Evolutionary conservation across 2,797 vertebrate species (phyloP).

Genomic region (Acridotheres tristis): DNA sequence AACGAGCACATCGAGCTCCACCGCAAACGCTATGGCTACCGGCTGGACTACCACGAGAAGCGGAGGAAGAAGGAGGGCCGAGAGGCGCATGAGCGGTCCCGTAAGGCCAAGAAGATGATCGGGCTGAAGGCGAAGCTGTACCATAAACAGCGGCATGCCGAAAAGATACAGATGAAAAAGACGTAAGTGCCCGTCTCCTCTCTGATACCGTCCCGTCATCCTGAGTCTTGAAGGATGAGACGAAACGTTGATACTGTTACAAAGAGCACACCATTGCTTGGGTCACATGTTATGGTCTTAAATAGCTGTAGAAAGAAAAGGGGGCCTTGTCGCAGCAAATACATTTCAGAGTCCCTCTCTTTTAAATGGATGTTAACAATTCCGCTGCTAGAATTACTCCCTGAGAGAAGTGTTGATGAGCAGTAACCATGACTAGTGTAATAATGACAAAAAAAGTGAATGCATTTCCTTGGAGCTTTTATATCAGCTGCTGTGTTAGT

Average conservation of each 20-base stretch:
- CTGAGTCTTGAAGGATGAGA: fast-evolving
- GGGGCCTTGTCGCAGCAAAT: background rate
- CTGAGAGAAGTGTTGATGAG: background rate
- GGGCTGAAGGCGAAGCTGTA: conserved; percentile 97
- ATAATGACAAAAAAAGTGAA: background rate
- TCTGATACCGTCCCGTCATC: fast-evolving
- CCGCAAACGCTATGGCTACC: conserved; percentile 93
- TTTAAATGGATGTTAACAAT: fast-evolving
- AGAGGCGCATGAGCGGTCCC: conserved; percentile 90
- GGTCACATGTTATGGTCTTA: fast-evolving
- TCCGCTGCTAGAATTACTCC: background rate
- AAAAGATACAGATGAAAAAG: conserved; percentile 99
- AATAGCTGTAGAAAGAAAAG: background rate
- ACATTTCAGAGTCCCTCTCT: background rate
- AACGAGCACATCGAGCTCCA: conserved; percentile 97
- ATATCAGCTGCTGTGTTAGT: background rate
- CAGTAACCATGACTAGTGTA: fast-evolving
- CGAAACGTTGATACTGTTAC: fast-evolving
- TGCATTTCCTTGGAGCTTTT: background rate
- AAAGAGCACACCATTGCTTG: fast-evolving
- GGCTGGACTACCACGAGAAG: conserved; percentile 94
- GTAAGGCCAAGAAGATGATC: conserved; percentile 95
- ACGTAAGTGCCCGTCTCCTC: conserved; percentile 82
- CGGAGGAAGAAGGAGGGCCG: conserved; percentile 97
- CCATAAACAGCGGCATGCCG: conserved; percentile 94